Evolutionary conservation across 2,797 vertebrate genomes (phyloP).

Genomic region (Paratrypauchen microcephalus): DNA sequence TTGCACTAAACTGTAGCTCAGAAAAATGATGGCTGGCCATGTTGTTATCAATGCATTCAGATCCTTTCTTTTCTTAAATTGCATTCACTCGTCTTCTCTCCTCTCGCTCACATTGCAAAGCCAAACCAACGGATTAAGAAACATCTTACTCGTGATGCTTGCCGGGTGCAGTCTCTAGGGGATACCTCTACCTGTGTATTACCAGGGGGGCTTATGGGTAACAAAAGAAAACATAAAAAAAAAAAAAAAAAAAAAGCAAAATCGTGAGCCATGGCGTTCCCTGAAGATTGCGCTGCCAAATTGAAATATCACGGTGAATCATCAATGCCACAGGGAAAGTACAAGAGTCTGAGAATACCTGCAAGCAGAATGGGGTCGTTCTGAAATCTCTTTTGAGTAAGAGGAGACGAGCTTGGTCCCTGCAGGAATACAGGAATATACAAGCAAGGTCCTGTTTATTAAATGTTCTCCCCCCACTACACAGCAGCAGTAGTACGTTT

Average conservation of each 20-base stretch:
- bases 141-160: not conserved
- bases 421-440: slow-evolving; percentile 15
- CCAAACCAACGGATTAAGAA: not conserved
- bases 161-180: not conserved
- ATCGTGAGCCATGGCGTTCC: slow-evolving; percentile 19
- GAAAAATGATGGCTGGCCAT: not conserved
- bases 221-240: slow-evolving; percentile 15
- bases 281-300: slow-evolving; percentile 7
- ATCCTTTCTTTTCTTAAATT: not conserved
- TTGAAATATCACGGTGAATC: slow-evolving; percentile 30
- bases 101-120: slow-evolving; percentile 24
- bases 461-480: slow-evolving; percentile 1
- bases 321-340: slow-evolving; percentile 19
- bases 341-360: slow-evolving; percentile 17
- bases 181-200: not conserved
- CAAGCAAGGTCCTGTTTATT: not conserved
- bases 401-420: slow-evolving; percentile 12
- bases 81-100: slow-evolving; percentile 13
- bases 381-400: slow-evolving; percentile 14
- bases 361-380: slow-evolving; percentile 32
- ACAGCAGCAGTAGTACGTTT: not conserved
- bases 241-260: slow-evolving; percentile 8
- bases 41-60: not conserved
- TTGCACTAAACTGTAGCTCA: not conserved
- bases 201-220: slow-evolving; percentile 19